Evolutionary conservation across 2,113 vertebrate species (phyloP).

Genomic region (Pycnonotus jocosus): DNA sequence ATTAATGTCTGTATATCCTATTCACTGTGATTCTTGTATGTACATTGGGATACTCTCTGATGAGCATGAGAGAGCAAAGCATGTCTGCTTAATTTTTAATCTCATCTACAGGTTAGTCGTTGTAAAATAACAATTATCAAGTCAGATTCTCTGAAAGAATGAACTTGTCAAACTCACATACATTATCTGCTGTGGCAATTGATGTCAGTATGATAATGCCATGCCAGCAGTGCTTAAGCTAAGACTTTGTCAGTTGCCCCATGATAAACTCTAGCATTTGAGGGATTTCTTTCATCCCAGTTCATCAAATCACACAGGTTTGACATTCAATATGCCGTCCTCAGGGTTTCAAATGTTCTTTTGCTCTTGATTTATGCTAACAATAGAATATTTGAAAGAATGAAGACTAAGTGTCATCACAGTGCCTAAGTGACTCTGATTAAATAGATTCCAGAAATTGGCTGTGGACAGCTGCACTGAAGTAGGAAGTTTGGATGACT

Average conservation of each 20-base stretch:
- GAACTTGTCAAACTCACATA: constrained; percentile 22
- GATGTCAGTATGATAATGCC: constrained; percentile 28
- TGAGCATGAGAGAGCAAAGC: not conserved
- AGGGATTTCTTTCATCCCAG: not conserved
- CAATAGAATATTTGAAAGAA: constrained; percentile 29
- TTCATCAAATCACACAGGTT: constrained; percentile 24
- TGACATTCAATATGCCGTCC: not conserved
- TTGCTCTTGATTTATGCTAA: constrained; percentile 31
- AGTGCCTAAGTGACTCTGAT: not conserved
- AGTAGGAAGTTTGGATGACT: not conserved
- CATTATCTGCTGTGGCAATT: constrained; percentile 36
- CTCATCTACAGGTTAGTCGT: not conserved
- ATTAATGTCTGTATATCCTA: not conserved
- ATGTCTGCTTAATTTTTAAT: constrained; percentile 42
- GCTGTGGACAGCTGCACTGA: not conserved
- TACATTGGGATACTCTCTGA: not conserved
- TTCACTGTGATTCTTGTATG: not conserved
- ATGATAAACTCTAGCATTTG: constrained; percentile 48
- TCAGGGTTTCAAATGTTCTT: constrained; percentile 24
- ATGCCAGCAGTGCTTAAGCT: constrained; percentile 27
- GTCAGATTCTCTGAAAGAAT: constrained; percentile 10
- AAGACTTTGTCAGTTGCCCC: constrained; percentile 50
- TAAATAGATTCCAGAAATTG: not conserved
- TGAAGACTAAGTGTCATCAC: not conserved
- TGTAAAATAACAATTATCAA: constrained; percentile 54